These are phyloP conservation scores for Eptatretus atami DNA, from an alignment of 2,797 vertebrate species.

Conservation along the genomic window DNA sequence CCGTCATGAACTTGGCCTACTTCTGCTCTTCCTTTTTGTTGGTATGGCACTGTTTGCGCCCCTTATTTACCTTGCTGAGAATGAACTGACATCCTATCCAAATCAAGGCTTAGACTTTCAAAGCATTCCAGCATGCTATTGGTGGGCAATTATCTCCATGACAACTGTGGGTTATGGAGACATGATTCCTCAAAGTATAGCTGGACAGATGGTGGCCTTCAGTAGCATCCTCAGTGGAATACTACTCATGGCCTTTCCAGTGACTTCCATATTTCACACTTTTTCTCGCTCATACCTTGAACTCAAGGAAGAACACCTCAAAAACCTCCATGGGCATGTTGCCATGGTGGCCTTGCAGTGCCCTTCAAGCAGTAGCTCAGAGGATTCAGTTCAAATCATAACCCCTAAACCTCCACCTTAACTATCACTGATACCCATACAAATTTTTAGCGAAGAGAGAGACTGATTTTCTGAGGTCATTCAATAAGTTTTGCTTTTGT, in stretches of 20 bases:
- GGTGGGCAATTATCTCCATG: conserved; percentile 98
- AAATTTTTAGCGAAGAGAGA: no score
- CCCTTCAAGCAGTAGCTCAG: no score
- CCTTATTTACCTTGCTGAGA: conserved; percentile 56
- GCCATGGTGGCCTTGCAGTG: no score
- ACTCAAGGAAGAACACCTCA: conserved; percentile 50
- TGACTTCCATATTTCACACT: conserved; percentile 87
- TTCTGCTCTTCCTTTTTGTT: conserved; percentile 64
- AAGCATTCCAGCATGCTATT: conserved; percentile 67
- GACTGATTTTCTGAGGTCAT: no score
- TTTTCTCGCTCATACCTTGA: conserved; percentile 77
- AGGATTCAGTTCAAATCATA: no score
- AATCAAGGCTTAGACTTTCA: conserved; percentile 28
- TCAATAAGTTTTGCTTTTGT: no score
- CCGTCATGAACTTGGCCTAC: conserved; percentile 50
- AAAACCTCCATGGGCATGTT: no score
- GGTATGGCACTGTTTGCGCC: conserved; percentile 79
- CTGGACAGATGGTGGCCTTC: conserved; percentile 70
- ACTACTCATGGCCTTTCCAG: conserved; percentile 86
- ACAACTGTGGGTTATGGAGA: conserved; percentile 86
- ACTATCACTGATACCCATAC: no score
- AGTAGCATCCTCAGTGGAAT: conserved; percentile 87
- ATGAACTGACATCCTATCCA: conserved; percentile 60
- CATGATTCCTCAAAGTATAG: conserved; percentile 83
- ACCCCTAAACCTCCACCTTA: no score